Evolutionary conservation across 2,888 invertebrate species (phyloP).

Genomic region (Sialis lutaria): DNA sequence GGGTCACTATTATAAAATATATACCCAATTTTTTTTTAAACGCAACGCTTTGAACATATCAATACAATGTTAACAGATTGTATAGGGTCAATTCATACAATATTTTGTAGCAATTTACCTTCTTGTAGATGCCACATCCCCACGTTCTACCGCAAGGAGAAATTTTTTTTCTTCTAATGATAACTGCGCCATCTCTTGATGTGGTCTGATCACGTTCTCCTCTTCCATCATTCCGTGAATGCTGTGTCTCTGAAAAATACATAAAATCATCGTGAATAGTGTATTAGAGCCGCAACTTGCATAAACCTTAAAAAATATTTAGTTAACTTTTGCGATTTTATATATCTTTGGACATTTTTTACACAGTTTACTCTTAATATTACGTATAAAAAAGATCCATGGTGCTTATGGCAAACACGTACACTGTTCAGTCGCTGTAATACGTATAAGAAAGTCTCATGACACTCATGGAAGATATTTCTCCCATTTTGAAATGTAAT

Average conservation of each 20-base stretch:
- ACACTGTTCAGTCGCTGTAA: too few relatives aligned
- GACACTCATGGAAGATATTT: too few relatives aligned
- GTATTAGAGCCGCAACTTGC: background rate
- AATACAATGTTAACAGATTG: background rate
- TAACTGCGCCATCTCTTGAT: conserved; percentile 72
- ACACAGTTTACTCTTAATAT: too few relatives aligned
- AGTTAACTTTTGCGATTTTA: too few relatives aligned
- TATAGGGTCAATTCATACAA: background rate
- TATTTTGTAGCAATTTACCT: conserved; percentile 29
- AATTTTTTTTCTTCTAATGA: conserved; percentile 85
- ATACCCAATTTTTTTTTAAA: background rate
- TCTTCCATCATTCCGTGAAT: conserved; percentile 90
- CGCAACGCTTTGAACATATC: background rate
- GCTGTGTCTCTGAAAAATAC: conserved; percentile 51
- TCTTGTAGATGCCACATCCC: conserved; percentile 86
- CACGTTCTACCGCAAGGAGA: conserved; percentile 85
- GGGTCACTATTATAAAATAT: too few relatives aligned
- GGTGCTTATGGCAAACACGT: too few relatives aligned
- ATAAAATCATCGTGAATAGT: background rate
- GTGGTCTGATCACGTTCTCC: conserved; percentile 72
- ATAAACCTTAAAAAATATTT: too few relatives aligned
- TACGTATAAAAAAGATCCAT: too few relatives aligned
- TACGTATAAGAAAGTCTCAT: too few relatives aligned
- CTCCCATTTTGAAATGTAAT: too few relatives aligned
- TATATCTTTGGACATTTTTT: too few relatives aligned